Evolutionary conservation across 2,113 vertebrate species (phyloP).

Genomic region (Helogale parvula): DNA sequence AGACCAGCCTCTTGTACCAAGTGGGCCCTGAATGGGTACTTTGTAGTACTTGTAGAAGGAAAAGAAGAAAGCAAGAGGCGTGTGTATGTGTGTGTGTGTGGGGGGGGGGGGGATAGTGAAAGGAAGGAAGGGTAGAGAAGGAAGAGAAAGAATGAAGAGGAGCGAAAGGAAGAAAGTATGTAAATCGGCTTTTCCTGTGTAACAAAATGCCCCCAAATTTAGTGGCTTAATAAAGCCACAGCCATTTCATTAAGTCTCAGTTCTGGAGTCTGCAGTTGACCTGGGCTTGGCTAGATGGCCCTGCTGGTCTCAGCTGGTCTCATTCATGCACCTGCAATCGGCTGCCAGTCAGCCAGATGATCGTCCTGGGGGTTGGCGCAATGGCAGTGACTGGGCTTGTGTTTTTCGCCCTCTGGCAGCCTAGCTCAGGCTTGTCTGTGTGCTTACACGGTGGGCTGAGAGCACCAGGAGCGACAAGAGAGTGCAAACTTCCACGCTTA

Average conservation of each 20-base stretch:
- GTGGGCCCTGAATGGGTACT: not conserved
- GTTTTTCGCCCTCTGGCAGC: not conserved
- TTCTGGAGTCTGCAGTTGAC: not conserved
- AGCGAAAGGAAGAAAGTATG: not conserved
- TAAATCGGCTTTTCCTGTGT: slow-evolving; percentile 9
- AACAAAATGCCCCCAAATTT: not conserved
- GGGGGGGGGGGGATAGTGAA: not conserved
- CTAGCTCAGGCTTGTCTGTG: not conserved
- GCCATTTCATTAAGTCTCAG: not conserved
- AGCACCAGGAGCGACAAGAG: not conserved
- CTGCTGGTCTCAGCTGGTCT: not conserved
- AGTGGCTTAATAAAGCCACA: not conserved
- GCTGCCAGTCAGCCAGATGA: not conserved
- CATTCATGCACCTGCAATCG: not conserved
- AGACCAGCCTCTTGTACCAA: not conserved
- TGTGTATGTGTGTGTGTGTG: too few relatives aligned
- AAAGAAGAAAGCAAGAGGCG: not conserved
- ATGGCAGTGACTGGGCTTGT: not conserved
- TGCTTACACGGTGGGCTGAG: not conserved
- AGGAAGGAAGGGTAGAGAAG: not conserved
- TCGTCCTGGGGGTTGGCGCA: not conserved
- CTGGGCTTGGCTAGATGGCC: not conserved
- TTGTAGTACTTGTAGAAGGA: not conserved
- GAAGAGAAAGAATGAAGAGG: not conserved
- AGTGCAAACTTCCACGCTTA: not conserved